Conservation (phyloP, 2,797 vertebrate species). For the Phyllotis vaccarum region DNA sequence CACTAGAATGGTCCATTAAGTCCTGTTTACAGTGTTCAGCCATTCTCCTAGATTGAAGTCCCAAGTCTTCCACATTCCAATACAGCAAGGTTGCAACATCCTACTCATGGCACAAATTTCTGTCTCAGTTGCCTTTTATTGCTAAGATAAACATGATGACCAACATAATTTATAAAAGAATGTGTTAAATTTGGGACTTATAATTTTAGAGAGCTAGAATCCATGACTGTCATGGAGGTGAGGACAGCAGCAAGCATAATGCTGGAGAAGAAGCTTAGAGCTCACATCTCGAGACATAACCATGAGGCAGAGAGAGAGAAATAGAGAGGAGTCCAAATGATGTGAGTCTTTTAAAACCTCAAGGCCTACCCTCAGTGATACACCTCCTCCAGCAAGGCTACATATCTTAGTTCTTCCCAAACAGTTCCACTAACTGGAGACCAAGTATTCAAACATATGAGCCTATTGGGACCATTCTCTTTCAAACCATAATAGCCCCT, state of each 20-base stretch:
- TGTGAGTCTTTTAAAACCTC: neutral
- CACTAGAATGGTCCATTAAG: neutral
- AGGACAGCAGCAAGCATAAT: neutral
- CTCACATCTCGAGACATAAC: neutral
- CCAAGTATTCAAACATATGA: neutral
- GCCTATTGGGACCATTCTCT: neutral
- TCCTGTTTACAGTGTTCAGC: neutral
- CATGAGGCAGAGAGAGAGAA: neutral
- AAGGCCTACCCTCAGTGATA: too few relatives aligned
- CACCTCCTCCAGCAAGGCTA: neutral
- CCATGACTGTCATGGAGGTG: neutral
- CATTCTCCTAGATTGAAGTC: neutral
- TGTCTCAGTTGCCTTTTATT: neutral
- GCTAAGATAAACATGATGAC: neutral
- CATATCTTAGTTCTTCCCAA: neutral
- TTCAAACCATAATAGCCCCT: neutral
- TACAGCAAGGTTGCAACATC: neutral
- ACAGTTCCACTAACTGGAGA: neutral
- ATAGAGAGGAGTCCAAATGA: neutral
- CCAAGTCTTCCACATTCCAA: neutral
- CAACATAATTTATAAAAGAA: neutral
- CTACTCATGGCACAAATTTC: neutral
- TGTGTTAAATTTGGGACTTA: neutral
- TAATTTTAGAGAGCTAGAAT: neutral
- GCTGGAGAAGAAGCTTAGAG: neutral